Evolutionary conservation across 2,113 vertebrate genomes (phyloP), one percentile per base, ranked within the genome.

Genomic region (Stigmatopora nigra): DNA sequence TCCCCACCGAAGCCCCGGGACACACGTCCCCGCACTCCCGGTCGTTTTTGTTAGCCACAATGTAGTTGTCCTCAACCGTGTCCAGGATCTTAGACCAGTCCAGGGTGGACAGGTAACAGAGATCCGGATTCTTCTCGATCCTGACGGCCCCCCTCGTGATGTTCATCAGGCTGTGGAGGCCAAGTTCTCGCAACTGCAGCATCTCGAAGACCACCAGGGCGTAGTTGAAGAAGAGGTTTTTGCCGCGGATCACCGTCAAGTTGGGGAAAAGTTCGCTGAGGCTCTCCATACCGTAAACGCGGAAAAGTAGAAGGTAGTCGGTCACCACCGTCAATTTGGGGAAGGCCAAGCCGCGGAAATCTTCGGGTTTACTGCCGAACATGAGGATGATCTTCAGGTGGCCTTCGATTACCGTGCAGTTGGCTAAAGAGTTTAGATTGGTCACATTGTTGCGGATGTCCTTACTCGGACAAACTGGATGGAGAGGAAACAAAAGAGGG

Each of bases 61-160:
- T 96, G 83, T 95, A 97, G 69, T 99, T 99, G 71, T 98, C 94
- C 68, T 96, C 97, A 25, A 96, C 94, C 0, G 94, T 91, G 72
- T 99, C 97, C 15, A 98, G 78, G 78, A 99, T 93, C 71, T 92
- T 94, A 0, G 95, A 97, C 97, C 97, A 99, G 89, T 99, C 97
- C 0, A 99, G 94, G 0, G 96, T 99, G 78, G 94, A 93, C 65
- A 99, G 84, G 77, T 98, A 99, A 72, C 97, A 99, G 1, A 99
- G 89, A 14, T 97, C 95, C 0, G 95, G 92, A 84, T 98, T 99
- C 87, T 96, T 98, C 90, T 99, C 97, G 0, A 99, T 94, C 20
- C 97, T 89, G 71, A 98, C 97, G 0, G 97, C 90, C 0, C 97
- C 97, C 0, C 97, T 89, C 0, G 94, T 98, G 53, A 99, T 95